Evolutionary conservation across 1,140 invertebrate species (phyloP), one percentile per base, ranked within the genome.

Genomic region (Anthonomus grandis): DNA sequence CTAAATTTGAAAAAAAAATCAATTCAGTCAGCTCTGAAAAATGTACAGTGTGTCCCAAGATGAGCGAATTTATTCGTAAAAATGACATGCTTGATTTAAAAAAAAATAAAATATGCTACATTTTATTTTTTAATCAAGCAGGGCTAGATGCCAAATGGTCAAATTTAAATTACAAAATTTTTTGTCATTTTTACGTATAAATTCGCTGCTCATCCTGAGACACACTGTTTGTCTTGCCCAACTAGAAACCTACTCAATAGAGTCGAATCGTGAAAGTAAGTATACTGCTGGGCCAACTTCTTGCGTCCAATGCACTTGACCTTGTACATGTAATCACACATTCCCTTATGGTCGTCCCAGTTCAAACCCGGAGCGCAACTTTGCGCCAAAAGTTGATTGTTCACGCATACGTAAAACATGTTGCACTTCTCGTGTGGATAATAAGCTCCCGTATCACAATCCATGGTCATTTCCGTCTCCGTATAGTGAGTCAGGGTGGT

Each of bases 361-460:
- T 82, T 79, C 2, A 89, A 71, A 1, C 86, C 86, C 1, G 85
- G 82, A 0, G 83, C 82, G 69, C 88, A 91, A 41, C 75, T 77
- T 60, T 86, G 84, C 3, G 79, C 72, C 0, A 88, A 71, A 9
- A 86, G 69, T 31, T 80, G 69, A 0, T 81, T 80, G 68, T 89
- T 86, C 0, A 85, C 82, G 66, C 87, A 90, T 2, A 88, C 79
- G 45, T 81, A 79, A 68, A 87, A 90, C 55, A 78, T 80, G 9
- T 78, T 77, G 57, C 88, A 90, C 12, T 77, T 73, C 6, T 78
- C 76, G 42, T 81, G 78, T 0, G 81, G 68, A 60, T 83, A 82
- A 58, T 84, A 83, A 2, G 78, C 76, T 1, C 83, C 83, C 17
- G 75, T 77, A 2, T 62, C 57, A 62, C 81, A 83, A 25, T 46